Base-by-base conservation (phyloP, 2,888 invertebrate genomes). In the Elgonia sp. region DNA sequence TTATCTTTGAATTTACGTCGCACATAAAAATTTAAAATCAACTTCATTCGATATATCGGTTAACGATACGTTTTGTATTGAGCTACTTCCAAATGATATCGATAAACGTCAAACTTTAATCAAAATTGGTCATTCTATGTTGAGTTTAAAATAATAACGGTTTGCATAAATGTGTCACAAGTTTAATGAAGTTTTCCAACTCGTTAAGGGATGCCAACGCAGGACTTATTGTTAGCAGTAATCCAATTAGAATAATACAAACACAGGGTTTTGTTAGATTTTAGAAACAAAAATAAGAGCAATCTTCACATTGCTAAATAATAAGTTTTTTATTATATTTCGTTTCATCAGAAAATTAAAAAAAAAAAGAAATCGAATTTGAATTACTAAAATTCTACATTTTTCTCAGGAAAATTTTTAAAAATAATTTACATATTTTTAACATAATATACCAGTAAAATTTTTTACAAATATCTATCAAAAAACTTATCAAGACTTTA, bases 151-250 rank as follows among this genome's bases (percentile, higher is more conserved):
- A 76, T 76, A 76, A 63, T 63, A 73, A 57, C 20, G 12, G 20
- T n/a, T 21, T 73, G 21, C 72, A 73, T 73, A 57, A 73, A 73
- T 40, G 72, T 40, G 72, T 73, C 72, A 57, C 14, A 73, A 57
- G 72, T 73, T 73, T 73, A 73, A 73, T 73, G 57, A 73, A 73
- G 57, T 73, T 57, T 37, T 40, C 72, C 57, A 73, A 73, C 57
- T 73, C 16, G 72, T 73, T 73, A 73, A 40, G 21, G 57, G 20
- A 57, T 9, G 72, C 39, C 0, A 20, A 57, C 46, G 20, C 72
- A 42, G 2, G 42, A 40, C 40, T 72, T 57, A 73, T 73, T 39
- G 57, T 73, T 57, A 20, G 20, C 40, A 39, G 40, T 20, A 73
- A 57, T 73, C 57, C 72, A 73, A 18, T 73, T 73, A 20, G 57